A percentile compares a stretch with the other conserved stretches of the same genome.
Evolutionary conservation across 2,797 vertebrate genomes (phyloP).

Genomic region (Falco biarmicus): DNA sequence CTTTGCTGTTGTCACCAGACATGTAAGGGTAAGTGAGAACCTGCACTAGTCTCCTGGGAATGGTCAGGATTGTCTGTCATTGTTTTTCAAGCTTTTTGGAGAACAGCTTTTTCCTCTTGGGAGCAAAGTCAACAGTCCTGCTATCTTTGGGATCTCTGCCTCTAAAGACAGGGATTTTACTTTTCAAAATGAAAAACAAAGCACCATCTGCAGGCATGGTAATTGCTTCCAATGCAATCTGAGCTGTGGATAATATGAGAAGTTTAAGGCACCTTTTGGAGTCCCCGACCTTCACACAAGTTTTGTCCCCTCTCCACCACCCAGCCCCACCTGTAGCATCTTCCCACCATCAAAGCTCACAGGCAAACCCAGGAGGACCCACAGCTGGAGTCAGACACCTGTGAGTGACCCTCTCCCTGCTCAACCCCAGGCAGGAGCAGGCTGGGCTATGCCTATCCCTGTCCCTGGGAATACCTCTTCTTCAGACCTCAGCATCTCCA

Average conservation of each 20-base stretch:
- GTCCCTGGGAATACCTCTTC: neutral
- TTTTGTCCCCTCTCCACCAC: neutral
- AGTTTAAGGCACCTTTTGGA: fast-evolving
- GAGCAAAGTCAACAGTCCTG: neutral
- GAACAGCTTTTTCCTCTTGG: neutral
- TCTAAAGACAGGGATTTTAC: neutral
- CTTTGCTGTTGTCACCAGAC: neutral
- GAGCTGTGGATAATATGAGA: neutral
- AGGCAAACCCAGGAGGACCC: neutral
- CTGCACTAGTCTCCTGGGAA: neutral
- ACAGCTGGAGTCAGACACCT: neutral
- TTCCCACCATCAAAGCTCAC: neutral
- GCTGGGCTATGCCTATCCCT: neutral
- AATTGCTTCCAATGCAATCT: neutral
- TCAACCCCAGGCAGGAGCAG: neutral
- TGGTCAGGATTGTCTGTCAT: neutral
- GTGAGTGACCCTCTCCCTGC: neutral
- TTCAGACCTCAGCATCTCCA: neutral
- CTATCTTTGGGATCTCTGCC: neutral
- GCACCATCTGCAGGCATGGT: neutral
- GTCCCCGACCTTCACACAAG: fast-evolving
- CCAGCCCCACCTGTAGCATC: neutral
- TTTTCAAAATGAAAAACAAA: neutral
- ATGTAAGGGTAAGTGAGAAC: neutral
- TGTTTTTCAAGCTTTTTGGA: neutral